Conservation (phyloP, 2,888 invertebrate species). For the Microctonus hyperodae region DNA sequence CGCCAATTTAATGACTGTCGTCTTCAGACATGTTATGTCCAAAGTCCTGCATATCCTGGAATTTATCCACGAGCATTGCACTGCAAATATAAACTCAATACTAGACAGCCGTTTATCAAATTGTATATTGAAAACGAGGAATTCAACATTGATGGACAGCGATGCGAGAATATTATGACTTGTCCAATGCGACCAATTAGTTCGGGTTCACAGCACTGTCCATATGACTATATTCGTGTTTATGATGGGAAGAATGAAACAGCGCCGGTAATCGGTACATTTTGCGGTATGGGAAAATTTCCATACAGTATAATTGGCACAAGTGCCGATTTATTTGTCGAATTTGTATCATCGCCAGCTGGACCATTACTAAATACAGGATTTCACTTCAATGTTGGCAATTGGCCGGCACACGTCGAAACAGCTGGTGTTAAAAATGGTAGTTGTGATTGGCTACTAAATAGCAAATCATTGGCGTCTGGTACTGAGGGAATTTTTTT, state of each 20-base stretch:
- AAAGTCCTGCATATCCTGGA: conserved; percentile 92
- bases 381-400: conserved; percentile 94
- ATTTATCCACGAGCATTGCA: conserved; percentile 90
- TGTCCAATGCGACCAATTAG: conserved; percentile 93
- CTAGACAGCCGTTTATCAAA: conserved; percentile 87
- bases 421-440: conserved; percentile 87
- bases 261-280: conserved; percentile 86
- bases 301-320: conserved; percentile 94
- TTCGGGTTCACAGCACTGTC: conserved; percentile 86
- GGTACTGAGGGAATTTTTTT: conserved; percentile 90
- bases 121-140: conserved; percentile 92
- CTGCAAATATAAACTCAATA: conserved; percentile 90
- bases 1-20: conserved; percentile 87
- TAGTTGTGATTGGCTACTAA: conserved; percentile 87
- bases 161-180: conserved; percentile 94
- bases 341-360: conserved; percentile 88
- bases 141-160: conserved; percentile 91
- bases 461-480: conserved; percentile 79
- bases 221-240: conserved; percentile 87
- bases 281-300: conserved; percentile 88
- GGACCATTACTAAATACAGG: conserved; percentile 91
- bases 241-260: conserved; percentile 91
- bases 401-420: conserved; percentile 92
- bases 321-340: conserved; percentile 86
- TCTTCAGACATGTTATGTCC: conserved; percentile 91